These are phyloP conservation scores for Muntiacus muntjak DNA, from an alignment of 2,113 vertebrate genomes.

Conservation along the genomic window DNA sequence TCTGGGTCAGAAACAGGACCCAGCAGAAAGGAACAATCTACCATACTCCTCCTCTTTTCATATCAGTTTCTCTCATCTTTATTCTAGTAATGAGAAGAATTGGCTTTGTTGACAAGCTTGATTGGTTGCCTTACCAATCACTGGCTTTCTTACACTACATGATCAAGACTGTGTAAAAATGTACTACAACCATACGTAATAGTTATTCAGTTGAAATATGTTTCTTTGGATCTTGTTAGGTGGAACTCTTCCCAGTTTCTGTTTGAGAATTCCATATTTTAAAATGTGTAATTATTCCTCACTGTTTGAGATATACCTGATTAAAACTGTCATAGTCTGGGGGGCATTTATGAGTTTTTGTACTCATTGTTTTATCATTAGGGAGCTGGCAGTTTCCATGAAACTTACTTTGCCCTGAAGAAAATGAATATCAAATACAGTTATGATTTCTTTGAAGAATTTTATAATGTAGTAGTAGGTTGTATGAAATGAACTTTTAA, in stretches of 20 bases:
- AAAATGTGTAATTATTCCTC: neutral
- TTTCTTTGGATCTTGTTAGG: neutral
- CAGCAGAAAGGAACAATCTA: neutral
- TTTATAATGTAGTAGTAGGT: neutral
- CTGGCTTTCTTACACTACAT: neutral
- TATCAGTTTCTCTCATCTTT: neutral
- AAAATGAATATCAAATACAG: neutral
- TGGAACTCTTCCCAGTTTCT: slow-evolving; percentile 15
- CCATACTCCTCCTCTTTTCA: neutral
- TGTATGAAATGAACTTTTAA: neutral
- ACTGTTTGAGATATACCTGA: neutral
- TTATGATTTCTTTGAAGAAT: neutral
- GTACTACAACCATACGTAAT: neutral
- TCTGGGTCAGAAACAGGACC: neutral
- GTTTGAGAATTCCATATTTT: neutral
- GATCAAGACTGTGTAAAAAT: neutral
- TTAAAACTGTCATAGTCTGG: neutral
- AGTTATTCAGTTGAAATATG: neutral
- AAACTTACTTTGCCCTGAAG: neutral
- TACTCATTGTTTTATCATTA: neutral
- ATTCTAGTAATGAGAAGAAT: neutral
- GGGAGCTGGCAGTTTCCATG: neutral
- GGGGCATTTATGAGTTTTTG: neutral
- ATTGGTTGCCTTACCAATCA: neutral
- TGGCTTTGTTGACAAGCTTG: neutral